These are phyloP conservation scores for Idaea biselata DNA, from an alignment of 2,888 invertebrate genomes.

Conservation along the genomic window DNA sequence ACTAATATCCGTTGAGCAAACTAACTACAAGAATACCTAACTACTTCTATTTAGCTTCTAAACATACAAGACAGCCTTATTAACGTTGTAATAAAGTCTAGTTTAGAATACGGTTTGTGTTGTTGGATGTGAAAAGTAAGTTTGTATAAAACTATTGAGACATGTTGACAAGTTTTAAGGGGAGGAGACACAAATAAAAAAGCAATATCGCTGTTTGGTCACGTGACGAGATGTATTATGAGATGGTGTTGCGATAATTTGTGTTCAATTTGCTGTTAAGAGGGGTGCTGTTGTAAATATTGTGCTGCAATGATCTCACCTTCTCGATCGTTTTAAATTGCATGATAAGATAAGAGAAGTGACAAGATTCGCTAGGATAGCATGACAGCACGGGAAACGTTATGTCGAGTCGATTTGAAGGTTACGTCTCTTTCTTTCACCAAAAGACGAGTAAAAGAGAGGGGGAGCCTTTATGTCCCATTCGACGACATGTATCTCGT, in stretches of 20 bases:
- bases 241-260: conserved; percentile 74
- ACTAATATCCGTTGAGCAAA: conserved; percentile 37
- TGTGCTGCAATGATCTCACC: background rate
- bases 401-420: no score
- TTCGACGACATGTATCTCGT: no score
- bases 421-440: no score
- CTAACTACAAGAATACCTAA: conserved; percentile 24
- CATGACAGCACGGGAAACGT: no score
- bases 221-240: conserved; percentile 65
- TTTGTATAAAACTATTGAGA: conserved; percentile 41
- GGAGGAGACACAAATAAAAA: conserved; percentile 74
- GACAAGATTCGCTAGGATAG: no score
- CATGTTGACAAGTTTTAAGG: conserved; percentile 75
- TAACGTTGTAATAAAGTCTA: background rate
- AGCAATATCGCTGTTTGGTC: conserved; percentile 63
- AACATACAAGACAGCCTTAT: conserved; percentile 9
- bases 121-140: conserved; percentile 5
- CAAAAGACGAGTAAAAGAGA: no score
- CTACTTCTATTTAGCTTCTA: conserved; percentile 6
- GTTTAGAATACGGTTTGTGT: conserved; percentile 2
- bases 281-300: conserved; percentile 24
- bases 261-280: conserved; percentile 61
- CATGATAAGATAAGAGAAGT: no score
- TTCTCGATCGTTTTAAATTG: no score
- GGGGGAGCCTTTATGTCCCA: no score